A percentile compares a stretch with the other conserved stretches of the same genome.
phyloP scores from a whole-genome alignment of 2,797 vertebrate species.

The Mormyrus proboscirostris region DNA sequence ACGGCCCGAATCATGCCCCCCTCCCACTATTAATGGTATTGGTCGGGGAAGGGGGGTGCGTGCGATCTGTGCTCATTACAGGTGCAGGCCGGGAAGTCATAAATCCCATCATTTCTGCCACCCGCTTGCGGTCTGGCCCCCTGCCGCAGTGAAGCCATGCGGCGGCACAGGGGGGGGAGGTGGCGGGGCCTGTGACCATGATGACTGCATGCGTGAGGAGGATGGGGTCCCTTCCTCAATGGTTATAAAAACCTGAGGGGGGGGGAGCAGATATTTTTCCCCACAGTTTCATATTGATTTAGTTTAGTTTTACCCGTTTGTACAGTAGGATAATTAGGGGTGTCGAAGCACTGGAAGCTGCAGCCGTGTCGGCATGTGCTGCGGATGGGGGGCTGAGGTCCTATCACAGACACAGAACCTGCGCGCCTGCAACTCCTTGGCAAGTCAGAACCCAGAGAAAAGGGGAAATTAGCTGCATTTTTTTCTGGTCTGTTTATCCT shows the following conservation, averaged over 20 bases:
- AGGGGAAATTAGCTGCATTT: neutral
- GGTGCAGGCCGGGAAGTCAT: neutral
- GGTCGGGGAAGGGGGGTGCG: neutral
- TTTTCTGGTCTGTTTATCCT: neutral
- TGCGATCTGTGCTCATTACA: constrained; percentile 3
- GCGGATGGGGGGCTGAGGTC: neutral
- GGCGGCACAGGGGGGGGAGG: neutral
- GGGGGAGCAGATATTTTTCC: neutral
- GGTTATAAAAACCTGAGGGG: neutral
- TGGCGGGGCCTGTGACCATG: neutral
- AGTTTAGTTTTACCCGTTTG: neutral
- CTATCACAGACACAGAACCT: neutral
- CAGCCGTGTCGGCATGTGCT: neutral
- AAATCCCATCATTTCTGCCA: neutral
- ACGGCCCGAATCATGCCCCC: neutral
- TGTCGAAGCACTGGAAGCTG: neutral
- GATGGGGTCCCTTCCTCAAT: neutral
- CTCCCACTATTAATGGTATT: neutral
- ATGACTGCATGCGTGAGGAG: neutral
- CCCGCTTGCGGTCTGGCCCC: neutral
- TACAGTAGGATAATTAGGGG: neutral
- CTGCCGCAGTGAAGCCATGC: too few relatives aligned
- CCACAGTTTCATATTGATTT: neutral
- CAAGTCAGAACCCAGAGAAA: neutral
- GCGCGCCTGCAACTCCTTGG: neutral